These are phyloP conservation scores for Mamestra configurata DNA, from an alignment of 1,140 invertebrate genomes.

Conservation along the genomic window DNA sequence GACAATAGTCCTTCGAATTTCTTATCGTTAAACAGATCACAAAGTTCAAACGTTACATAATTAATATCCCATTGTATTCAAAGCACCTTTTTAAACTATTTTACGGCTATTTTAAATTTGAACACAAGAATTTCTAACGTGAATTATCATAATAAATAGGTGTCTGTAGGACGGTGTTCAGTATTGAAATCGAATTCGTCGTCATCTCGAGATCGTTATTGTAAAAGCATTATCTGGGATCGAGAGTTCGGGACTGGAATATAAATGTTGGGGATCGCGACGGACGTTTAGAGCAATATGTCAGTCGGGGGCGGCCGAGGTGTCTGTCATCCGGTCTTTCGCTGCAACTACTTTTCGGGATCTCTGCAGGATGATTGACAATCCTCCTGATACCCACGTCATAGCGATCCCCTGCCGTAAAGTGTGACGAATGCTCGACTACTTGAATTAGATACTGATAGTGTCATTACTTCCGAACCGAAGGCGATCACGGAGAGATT, in stretches of 20 bases:
- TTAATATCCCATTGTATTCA: constrained; percentile 50
- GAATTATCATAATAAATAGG: constrained; percentile 70
- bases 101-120: constrained; percentile 58
- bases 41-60: constrained; percentile 37
- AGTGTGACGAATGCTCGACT: constrained; percentile 46
- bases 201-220: constrained; percentile 78
- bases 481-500: constrained; percentile 1
- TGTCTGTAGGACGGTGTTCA: constrained; percentile 55
- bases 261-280: constrained; percentile 75
- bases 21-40: constrained; percentile 34
- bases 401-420: constrained; percentile 26
- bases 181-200: constrained; percentile 75
- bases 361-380: constrained; percentile 47
- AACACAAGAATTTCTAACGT: constrained; percentile 47
- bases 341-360: constrained; percentile 40
- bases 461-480: constrained; percentile 40
- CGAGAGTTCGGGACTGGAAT: constrained; percentile 73
- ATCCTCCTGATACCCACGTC: constrained; percentile 40
- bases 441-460: constrained; percentile 50
- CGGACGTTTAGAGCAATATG: constrained; percentile 76
- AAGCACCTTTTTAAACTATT: constrained; percentile 11
- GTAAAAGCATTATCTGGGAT: constrained; percentile 83
- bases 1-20: not conserved
- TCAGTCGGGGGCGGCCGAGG: constrained; percentile 65
- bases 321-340: constrained; percentile 54